phyloP scores from a whole-genome alignment of 2,797 vertebrate species.

The Falco concolor region DNA sequence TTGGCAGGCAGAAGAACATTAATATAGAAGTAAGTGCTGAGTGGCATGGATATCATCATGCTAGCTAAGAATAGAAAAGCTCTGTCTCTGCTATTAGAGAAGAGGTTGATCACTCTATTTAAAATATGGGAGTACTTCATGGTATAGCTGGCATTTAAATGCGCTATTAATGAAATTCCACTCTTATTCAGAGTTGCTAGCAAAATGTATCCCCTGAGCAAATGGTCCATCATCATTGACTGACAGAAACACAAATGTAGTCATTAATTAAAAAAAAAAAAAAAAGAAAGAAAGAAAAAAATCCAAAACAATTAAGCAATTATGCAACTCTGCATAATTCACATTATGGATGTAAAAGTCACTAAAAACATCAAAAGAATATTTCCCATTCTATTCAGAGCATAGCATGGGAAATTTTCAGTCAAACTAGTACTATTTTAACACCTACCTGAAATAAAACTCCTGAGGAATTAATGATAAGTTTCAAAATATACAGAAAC shows the following conservation, averaged over 20 bases:
- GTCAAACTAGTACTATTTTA: background rate
- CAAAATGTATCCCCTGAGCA: background rate
- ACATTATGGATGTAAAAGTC: background rate
- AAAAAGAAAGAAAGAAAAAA: background rate
- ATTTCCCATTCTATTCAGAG: background rate
- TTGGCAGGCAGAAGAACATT: constrained; percentile 51
- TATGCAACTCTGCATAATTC: background rate
- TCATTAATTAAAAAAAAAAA: background rate
- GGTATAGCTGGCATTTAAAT: constrained; percentile 43
- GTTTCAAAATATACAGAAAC: background rate
- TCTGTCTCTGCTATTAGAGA: constrained; percentile 21
- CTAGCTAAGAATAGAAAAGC: constrained; percentile 55
- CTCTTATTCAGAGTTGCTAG: background rate
- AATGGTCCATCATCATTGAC: background rate
- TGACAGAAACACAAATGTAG: background rate
- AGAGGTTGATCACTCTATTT: constrained; percentile 40
- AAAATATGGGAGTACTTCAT: constrained; percentile 3
- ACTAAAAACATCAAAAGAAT: background rate
- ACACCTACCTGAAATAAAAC: background rate
- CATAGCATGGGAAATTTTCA: background rate
- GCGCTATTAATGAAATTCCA: constrained; percentile 16
- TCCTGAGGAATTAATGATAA: background rate
- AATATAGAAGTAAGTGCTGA: constrained; percentile 43
- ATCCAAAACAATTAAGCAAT: background rate
- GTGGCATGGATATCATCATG: constrained; percentile 27